A percentile compares a stretch with the other conserved stretches of the same genome.
Evolutionary conservation across 2,797 vertebrate species (phyloP).

Genomic region (Microchirus variegatus): DNA sequence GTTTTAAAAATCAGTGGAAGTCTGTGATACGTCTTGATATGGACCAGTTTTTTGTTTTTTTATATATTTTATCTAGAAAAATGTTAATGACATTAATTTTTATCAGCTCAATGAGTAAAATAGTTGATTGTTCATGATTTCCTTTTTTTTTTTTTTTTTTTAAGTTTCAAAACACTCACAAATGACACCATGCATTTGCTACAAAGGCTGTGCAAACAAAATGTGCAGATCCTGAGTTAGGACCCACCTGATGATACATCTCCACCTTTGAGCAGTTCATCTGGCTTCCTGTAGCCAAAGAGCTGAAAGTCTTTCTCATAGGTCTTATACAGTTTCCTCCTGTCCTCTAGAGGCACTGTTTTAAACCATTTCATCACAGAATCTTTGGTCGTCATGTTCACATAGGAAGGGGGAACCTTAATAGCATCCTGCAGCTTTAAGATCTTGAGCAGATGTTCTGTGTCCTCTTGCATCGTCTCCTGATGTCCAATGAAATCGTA

Average conservation of each 20-base stretch:
- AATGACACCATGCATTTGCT: too few relatives aligned
- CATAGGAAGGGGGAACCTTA: conserved; percentile 83
- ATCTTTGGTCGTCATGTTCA: conserved; percentile 81
- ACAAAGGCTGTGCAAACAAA: too few relatives aligned
- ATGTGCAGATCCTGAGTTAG: too few relatives aligned
- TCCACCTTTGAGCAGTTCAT: conserved; percentile 37
- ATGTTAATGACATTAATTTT: too few relatives aligned
- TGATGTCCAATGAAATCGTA: conserved; percentile 90
- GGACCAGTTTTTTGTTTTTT: too few relatives aligned
- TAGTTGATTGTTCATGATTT: too few relatives aligned
- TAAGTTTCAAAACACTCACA: too few relatives aligned
- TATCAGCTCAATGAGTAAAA: too few relatives aligned
- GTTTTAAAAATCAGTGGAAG: too few relatives aligned
- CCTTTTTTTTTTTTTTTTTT: too few relatives aligned
- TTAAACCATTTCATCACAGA: conserved; percentile 85
- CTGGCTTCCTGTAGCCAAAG: conserved; percentile 86
- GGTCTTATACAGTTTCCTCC: conserved; percentile 85
- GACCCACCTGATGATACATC: conserved; percentile 11
- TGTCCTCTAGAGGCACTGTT: conserved; percentile 83
- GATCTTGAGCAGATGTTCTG: conserved; percentile 78
- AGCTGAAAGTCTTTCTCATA: conserved; percentile 87
- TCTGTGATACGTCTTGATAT: too few relatives aligned
- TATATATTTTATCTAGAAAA: too few relatives aligned
- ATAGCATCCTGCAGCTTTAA: conserved; percentile 82
- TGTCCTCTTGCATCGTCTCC: conserved; percentile 86